Base-by-base conservation (phyloP, 92 coral and sea anemone genomes). In the Umimayanthus chanpuru region DNA sequence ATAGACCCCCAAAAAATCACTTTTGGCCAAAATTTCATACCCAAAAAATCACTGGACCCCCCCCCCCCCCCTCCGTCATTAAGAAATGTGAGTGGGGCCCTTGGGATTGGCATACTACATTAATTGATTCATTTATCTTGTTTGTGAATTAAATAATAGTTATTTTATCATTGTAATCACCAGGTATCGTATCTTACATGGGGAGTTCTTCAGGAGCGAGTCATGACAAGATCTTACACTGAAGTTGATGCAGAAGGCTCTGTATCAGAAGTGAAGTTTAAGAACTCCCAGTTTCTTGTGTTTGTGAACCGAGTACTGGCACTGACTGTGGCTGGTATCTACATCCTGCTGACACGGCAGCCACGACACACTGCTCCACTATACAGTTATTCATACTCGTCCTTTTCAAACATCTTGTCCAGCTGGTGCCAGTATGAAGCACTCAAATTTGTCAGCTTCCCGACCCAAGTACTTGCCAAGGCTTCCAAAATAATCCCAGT, bases 371-470 rank as follows among this genome's bases (percentile, higher is more conserved):
- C 92, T 28, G 98, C 98, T 5, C 99, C 99, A 0, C 82, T 95
- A 12, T 97, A 94, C 88, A 97, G 89, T 73, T 97, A 97, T 66
- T 97, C 98, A 1, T 97, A 93, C 86, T 95, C 98, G 4, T 97
- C 99, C 1, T 94, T 97, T 66, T 97, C 99, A 65, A 97, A 97
- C 81, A 95, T 97, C 41, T 88, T 97, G 92, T 95, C 98, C 82
- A 97, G 99, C 78, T 97, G 99, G 99, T 97, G 93, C 81, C 99
- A 97, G 80, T 97, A 97, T 44, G 99, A 97, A 77, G 99, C 99
- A 15, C 90, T 97, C 15, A 97, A 97, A 87, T 97, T 89, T 94
- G 96, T 97, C 44, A 94, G 98, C 75, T 97, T 97, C 76, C 99
- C 99, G 40, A 97, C 99, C 12, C 98, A 97, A 88, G 98, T 97